phyloP scores from a whole-genome alignment of 1,140 invertebrate genomes.

The Frieseomelitta varia region DNA sequence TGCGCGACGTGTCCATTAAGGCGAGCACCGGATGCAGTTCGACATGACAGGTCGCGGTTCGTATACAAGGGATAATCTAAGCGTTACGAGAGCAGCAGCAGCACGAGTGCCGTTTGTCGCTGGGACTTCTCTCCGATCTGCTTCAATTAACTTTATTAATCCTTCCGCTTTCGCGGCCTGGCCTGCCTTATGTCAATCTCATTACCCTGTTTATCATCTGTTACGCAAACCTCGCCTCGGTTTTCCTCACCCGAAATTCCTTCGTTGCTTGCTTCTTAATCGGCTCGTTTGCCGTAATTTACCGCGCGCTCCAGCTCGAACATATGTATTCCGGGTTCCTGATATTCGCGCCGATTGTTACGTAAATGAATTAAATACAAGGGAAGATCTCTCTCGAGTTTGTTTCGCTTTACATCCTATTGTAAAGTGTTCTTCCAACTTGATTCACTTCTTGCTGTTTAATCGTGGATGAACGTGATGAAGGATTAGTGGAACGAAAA shows the following conservation, averaged over 20 bases:
- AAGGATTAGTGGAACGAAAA: neutral
- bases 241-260: constrained; percentile 1
- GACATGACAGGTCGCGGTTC: constrained; percentile 54
- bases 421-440: neutral
- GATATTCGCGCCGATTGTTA: neutral
- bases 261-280: neutral
- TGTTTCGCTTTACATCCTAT: neutral
- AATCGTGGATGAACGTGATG: neutral
- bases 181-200: constrained; percentile 71
- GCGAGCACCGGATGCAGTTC: constrained; percentile 56
- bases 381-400: neutral
- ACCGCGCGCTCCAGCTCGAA: neutral
- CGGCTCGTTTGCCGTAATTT: neutral
- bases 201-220: constrained; percentile 53
- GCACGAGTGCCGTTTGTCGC: constrained; percentile 67
- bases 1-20: constrained; percentile 42
- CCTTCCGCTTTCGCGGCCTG: constrained; percentile 74
- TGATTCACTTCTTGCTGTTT: neutral
- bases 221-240: constrained; percentile 22
- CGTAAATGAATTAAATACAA: neutral
- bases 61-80: constrained; percentile 64
- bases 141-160: constrained; percentile 77
- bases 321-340: neutral
- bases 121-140: constrained; percentile 70
- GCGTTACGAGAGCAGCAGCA: constrained; percentile 57